phyloP scores from a whole-genome alignment of 2,888 invertebrate genomes.

The Criorhina ranunculi region DNA sequence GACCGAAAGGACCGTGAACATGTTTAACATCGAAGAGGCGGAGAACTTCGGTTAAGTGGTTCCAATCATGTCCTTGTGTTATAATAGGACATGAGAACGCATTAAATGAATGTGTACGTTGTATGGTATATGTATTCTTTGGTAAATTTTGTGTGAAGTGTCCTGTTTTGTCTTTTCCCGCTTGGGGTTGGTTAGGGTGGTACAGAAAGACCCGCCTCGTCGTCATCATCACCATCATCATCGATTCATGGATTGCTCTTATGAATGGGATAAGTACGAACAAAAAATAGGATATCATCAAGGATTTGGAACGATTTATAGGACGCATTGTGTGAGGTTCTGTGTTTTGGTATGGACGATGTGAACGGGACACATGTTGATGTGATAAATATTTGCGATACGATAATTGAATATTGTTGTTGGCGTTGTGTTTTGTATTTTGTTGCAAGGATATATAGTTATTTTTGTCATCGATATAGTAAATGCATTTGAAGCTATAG shows the following conservation, averaged over 20 bases:
- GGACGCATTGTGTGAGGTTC: slow-evolving; percentile 33
- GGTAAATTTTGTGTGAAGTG: slow-evolving; percentile 72
- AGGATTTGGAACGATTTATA: slow-evolving; percentile 72
- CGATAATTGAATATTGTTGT: slow-evolving; percentile 75
- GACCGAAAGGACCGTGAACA: slow-evolving; percentile 50
- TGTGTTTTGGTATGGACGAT: slow-evolving; percentile 16
- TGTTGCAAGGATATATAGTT: slow-evolving; percentile 22
- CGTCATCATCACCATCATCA: slow-evolving; percentile 45
- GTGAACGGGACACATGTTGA: slow-evolving; percentile 73
- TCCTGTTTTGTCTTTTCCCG: slow-evolving; percentile 73
- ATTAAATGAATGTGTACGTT: slow-evolving; percentile 70
- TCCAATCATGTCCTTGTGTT: slow-evolving; percentile 76
- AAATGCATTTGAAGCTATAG: not conserved
- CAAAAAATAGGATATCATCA: slow-evolving; percentile 64
- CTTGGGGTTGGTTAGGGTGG: slow-evolving; percentile 65
- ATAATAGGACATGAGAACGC: slow-evolving; percentile 76
- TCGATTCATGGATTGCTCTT: slow-evolving; percentile 69
- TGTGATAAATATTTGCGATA: slow-evolving; percentile 72
- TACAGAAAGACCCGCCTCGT: slow-evolving; percentile 25
- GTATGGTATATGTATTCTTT: slow-evolving; percentile 35
- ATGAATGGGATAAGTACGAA: slow-evolving; percentile 67
- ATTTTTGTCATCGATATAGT: slow-evolving; percentile 20
- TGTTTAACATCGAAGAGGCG: slow-evolving; percentile 75
- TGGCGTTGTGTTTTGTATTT: slow-evolving; percentile 19
- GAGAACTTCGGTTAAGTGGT: slow-evolving; percentile 74